These are phyloP conservation scores for Rhinatrema bivittatum DNA, from an alignment of 2,797 vertebrate species.

Conservation along the genomic window DNA sequence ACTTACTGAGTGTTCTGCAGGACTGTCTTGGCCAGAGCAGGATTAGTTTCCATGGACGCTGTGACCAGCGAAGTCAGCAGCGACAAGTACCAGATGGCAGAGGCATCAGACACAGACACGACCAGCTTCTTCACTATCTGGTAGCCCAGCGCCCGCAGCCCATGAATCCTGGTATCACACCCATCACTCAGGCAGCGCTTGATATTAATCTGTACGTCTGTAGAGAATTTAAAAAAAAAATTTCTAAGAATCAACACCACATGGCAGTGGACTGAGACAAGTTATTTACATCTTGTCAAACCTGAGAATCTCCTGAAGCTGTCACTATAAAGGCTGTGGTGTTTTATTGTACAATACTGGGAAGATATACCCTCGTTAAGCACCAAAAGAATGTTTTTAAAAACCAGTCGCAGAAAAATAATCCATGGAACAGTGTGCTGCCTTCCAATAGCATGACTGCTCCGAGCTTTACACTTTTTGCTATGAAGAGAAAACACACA, in stretches of 20 bases:
- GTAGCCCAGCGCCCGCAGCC: constrained; percentile 85
- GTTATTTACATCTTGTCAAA: neutral
- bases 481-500: too few relatives aligned
- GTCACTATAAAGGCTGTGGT: too few relatives aligned
- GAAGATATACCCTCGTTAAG: too few relatives aligned
- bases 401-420: too few relatives aligned
- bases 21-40: constrained; percentile 83
- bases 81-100: constrained; percentile 96
- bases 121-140: constrained; percentile 84
- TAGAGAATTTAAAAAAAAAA: constrained; percentile 13
- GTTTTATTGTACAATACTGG: too few relatives aligned
- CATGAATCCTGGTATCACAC: constrained; percentile 92
- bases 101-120: constrained; percentile 90
- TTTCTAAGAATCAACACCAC: neutral
- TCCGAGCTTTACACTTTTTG: too few relatives aligned
- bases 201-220: constrained; percentile 97
- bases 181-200: constrained; percentile 94
- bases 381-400: too few relatives aligned
- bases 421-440: too few relatives aligned
- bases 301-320: neutral
- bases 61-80: constrained; percentile 93
- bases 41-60: constrained; percentile 93
- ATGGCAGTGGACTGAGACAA: too few relatives aligned
- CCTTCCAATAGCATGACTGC: too few relatives aligned
- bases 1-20: constrained; percentile 91